Percentiles rank a stretch among this genome's conserved stretches.
Evolutionary conservation across 2,888 invertebrate species (phyloP).

Genomic region (Lepidocyrtinus sp.): DNA sequence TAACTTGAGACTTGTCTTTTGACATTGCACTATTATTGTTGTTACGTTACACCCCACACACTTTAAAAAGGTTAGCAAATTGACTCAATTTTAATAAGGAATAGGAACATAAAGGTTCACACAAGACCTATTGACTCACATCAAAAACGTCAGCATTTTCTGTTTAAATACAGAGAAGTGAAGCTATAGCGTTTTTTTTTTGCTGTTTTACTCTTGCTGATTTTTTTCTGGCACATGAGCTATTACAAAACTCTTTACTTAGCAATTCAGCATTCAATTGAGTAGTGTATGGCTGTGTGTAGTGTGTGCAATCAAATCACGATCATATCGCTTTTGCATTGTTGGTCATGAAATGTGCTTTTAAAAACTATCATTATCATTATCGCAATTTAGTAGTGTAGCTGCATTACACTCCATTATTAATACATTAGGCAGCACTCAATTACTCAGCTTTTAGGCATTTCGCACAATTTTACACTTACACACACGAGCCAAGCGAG

Average conservation of each 20-base stretch:
- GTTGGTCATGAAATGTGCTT: neutral
- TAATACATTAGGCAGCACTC: no score
- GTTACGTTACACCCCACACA: neutral
- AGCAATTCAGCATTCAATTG: no score
- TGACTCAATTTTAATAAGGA: conserved; percentile 59
- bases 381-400: neutral
- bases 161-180: no score
- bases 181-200: no score
- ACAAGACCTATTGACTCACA: conserved; percentile 66
- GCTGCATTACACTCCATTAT: neutral
- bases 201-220: no score
- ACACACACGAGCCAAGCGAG: conserved; percentile 43
- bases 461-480: neutral
- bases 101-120: conserved; percentile 64
- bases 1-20: neutral
- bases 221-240: no score
- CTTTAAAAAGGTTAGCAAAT: neutral
- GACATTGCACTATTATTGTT: conserved; percentile 33
- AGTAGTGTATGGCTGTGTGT: neutral
- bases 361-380: neutral
- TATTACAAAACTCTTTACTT: no score
- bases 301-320: neutral
- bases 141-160: no score
- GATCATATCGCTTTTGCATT: neutral
- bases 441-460: no score